Conservation (phyloP, 2,113 vertebrate genomes). For the Phrynosoma blainvillii region DNA sequence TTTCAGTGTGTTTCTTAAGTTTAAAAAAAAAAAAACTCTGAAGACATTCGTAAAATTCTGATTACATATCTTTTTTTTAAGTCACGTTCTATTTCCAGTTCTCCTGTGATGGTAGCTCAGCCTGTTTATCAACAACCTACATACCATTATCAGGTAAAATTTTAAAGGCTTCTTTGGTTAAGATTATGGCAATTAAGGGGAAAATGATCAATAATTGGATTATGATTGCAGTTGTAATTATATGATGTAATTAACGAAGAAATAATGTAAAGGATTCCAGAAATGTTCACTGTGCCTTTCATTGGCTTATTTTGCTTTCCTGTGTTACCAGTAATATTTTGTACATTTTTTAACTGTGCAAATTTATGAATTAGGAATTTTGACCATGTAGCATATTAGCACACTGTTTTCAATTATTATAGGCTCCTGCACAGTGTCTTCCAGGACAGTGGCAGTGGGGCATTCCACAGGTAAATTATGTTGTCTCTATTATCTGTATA, state of each 20-base stretch:
- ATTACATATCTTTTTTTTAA: conserved; percentile 53
- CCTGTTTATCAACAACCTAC: conserved; percentile 78
- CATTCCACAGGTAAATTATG: conserved; percentile 76
- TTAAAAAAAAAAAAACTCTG: background rate
- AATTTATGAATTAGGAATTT: background rate
- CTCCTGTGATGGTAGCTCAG: conserved; percentile 77
- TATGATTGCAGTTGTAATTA: background rate
- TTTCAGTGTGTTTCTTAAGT: background rate
- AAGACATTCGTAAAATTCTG: conserved; percentile 12
- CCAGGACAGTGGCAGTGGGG: conserved; percentile 80
- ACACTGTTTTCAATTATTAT: conserved; percentile 33
- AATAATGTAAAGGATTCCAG: background rate
- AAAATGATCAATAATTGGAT: background rate
- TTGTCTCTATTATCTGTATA: background rate
- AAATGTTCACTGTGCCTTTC: background rate
- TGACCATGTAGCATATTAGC: accelerated
- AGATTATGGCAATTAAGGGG: background rate
- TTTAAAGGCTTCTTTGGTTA: background rate
- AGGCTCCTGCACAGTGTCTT: conserved; percentile 77
- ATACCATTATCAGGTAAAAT: conserved; percentile 80
- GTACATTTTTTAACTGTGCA: background rate
- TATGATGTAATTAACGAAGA: background rate
- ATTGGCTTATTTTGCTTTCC: background rate
- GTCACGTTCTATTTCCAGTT: conserved; percentile 74
- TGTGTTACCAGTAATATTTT: background rate